Evolutionary conservation across 1,140 invertebrate genomes (phyloP).

Genomic region (Aphelenchoides fujianensis): DNA sequence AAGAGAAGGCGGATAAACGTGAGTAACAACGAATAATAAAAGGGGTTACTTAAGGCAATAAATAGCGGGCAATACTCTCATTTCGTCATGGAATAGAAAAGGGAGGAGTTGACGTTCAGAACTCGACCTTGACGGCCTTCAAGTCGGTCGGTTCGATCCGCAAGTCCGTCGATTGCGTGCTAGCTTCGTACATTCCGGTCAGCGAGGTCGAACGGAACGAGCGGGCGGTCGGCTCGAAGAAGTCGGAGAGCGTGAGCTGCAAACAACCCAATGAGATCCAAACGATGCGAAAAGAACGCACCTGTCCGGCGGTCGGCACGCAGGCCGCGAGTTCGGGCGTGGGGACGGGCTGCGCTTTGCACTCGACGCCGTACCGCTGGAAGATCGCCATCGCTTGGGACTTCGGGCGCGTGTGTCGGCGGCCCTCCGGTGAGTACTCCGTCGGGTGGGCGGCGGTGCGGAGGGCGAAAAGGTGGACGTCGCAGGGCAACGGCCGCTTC

Average conservation of each 20-base stretch:
- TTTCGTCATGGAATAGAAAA: not conserved
- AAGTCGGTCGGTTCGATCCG: not conserved
- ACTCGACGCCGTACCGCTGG: constrained; percentile 47
- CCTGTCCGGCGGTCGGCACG: not conserved
- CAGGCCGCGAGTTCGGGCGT: not conserved
- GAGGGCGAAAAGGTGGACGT: constrained; percentile 77
- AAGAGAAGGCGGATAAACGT: too few species aligned
- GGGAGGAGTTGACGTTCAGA: not conserved
- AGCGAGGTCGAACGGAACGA: not conserved
- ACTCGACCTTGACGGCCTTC: not conserved
- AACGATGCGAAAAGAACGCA: not conserved
- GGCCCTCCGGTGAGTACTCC: constrained; percentile 16
- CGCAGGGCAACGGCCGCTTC: constrained; percentile 74
- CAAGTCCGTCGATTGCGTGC: not conserved
- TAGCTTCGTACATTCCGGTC: not conserved
- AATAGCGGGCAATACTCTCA: not conserved
- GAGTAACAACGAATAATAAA: too few species aligned
- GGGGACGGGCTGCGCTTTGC: constrained; percentile 20
- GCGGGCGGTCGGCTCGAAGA: not conserved
- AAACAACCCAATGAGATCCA: not conserved
- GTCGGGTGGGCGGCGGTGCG: constrained; percentile 67
- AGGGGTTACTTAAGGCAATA: too few species aligned
- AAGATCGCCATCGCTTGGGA: constrained; percentile 34
- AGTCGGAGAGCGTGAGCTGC: not conserved
- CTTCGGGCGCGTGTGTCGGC: constrained; percentile 29